Evolutionary conservation across 2,113 vertebrate species (phyloP).

Genomic region (Siniperca knerii): DNA sequence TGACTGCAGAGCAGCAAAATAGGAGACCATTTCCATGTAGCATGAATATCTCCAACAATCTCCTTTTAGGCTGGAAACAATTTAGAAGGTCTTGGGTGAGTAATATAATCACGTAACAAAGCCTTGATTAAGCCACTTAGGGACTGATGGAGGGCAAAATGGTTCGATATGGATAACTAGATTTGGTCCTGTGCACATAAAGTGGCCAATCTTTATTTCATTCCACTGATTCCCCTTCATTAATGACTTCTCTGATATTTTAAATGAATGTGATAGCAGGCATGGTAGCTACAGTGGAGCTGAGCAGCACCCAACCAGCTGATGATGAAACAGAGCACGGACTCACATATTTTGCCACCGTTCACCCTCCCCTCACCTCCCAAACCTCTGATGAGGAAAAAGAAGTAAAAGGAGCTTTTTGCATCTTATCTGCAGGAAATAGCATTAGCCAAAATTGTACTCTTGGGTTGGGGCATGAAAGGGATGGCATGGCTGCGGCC

Average conservation of each 20-base stretch:
- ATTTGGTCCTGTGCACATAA: slow-evolving; percentile 33
- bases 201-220: slow-evolving; percentile 35
- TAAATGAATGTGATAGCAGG: slow-evolving; percentile 1
- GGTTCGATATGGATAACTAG: slow-evolving; percentile 43
- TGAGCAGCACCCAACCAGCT: slow-evolving; percentile 26
- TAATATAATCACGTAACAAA: slow-evolving; percentile 76
- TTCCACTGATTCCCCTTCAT: slow-evolving; percentile 13
- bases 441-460: slow-evolving; percentile 84
- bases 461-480: slow-evolving; percentile 83
- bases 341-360: slow-evolving; percentile 18
- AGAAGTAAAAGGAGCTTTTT: slow-evolving; percentile 76
- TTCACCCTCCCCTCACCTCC: slow-evolving; percentile 50
- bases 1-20: slow-evolving; percentile 6
- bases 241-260: slow-evolving; percentile 21
- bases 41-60: slow-evolving; percentile 78
- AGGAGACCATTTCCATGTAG: slow-evolving; percentile 42
- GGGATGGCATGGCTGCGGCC: slow-evolving; percentile 74
- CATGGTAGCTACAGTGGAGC: neutral
- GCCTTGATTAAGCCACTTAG: slow-evolving; percentile 79
- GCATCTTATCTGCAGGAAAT: slow-evolving; percentile 87
- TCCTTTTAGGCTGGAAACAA: slow-evolving; percentile 83
- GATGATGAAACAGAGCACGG: slow-evolving; percentile 51
- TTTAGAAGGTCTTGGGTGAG: slow-evolving; percentile 82
- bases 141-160: slow-evolving; percentile 62
- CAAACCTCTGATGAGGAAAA: slow-evolving; percentile 62